These are phyloP conservation scores for Yponomeuta evonymella DNA, from an alignment of 2,888 invertebrate species.

Conservation along the genomic window DNA sequence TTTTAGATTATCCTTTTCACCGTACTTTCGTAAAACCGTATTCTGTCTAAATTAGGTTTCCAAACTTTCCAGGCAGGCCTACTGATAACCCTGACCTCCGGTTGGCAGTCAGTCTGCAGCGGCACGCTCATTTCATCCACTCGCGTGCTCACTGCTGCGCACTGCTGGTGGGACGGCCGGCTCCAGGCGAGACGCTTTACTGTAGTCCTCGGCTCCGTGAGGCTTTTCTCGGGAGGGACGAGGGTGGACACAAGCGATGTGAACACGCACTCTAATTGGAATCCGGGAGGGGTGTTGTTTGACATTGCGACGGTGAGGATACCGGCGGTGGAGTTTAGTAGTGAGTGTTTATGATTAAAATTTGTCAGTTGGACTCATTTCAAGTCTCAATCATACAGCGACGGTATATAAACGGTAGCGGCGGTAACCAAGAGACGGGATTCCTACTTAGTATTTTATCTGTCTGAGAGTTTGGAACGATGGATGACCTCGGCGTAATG, in stretches of 20 bases:
- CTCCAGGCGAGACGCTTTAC: constrained; percentile 39
- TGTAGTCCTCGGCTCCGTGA: constrained; percentile 41
- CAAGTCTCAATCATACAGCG: too few relatives aligned
- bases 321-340: neutral
- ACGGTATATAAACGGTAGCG: too few relatives aligned
- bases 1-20: too few relatives aligned
- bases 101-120: constrained; percentile 55
- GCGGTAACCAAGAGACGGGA: too few relatives aligned
- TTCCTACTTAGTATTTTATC: too few relatives aligned
- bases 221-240: constrained; percentile 40
- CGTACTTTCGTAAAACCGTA: too few relatives aligned
- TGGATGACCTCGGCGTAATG: too few relatives aligned
- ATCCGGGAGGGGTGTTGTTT: constrained; percentile 34
- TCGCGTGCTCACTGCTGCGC: constrained; percentile 56
- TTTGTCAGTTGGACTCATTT: neutral
- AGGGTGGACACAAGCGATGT: constrained; percentile 36
- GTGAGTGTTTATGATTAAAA: neutral
- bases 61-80: constrained; percentile 47
- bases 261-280: constrained; percentile 38
- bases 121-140: constrained; percentile 53
- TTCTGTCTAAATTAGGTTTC: neutral
- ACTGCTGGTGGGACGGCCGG: constrained; percentile 63
- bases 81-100: constrained; percentile 40
- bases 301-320: constrained; percentile 39
- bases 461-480: too few relatives aligned